phyloP scores from a whole-genome alignment of 2,113 vertebrate species.

The Strix uralensis region DNA sequence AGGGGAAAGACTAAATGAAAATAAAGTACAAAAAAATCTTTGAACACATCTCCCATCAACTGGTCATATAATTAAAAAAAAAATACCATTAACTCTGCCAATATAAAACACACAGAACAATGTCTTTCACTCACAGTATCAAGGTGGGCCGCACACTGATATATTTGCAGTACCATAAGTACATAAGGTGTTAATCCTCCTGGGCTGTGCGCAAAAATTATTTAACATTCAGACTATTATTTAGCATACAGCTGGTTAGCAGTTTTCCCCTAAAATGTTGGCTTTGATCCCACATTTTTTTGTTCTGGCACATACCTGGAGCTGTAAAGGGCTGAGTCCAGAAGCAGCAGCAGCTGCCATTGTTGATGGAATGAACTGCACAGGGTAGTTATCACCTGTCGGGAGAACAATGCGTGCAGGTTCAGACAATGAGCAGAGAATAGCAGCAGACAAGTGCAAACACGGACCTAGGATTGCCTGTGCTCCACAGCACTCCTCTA shows the following conservation, averaged over 20 bases:
- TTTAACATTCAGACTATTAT: conserved; percentile 90
- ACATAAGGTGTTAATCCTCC: conserved; percentile 90
- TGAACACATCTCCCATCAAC: conserved; percentile 2
- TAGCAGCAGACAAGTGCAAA: conserved; percentile 88
- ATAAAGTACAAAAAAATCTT: neutral
- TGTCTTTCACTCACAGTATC: conserved; percentile 41
- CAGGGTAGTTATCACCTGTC: conserved; percentile 99
- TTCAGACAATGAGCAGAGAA: conserved; percentile 96
- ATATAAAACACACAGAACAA: conserved; percentile 18
- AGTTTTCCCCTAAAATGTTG: conserved; percentile 85
- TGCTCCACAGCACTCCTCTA: conserved; percentile 76
- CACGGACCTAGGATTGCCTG: conserved; percentile 78
- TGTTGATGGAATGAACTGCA: conserved; percentile 99
- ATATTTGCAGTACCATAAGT: conserved; percentile 74
- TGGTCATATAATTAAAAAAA: conserved; percentile 11
- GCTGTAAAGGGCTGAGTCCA: conserved; percentile 99
- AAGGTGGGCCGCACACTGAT: conserved; percentile 45
- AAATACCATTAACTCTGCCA: conserved; percentile 1
- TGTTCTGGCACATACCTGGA: conserved; percentile 97
- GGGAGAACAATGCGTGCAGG: conserved; percentile 94
- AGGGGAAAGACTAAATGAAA: conserved; percentile 1
- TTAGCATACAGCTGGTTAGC: conserved; percentile 96
- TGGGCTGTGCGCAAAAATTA: conserved; percentile 84
- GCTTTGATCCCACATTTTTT: conserved; percentile 83
- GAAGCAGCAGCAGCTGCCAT: conserved; percentile 99